Evolutionary conservation across 1,140 invertebrate species (phyloP).

Genomic region (Gonioctena quinquepunctata): DNA sequence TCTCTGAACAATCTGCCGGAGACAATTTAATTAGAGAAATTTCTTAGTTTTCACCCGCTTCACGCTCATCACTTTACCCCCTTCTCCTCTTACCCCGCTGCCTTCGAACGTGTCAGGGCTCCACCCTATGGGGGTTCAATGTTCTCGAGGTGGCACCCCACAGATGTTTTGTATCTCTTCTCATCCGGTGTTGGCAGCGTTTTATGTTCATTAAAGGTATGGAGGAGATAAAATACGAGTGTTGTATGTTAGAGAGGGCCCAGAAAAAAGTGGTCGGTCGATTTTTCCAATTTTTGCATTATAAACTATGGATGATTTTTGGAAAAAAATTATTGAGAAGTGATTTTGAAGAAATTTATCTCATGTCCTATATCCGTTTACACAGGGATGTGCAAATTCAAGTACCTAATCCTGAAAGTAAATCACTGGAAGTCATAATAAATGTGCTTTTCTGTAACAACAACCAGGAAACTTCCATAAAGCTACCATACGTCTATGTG

Average conservation of each 20-base stretch:
- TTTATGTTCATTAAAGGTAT: not conserved
- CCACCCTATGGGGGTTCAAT: not conserved
- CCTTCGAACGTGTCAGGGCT: not conserved
- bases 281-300: no score
- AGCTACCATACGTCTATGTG: not conserved
- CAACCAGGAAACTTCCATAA: not conserved
- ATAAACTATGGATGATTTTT: no score
- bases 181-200: conserved; percentile 5
- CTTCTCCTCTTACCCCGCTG: not conserved
- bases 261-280: no score
- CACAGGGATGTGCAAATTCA: not conserved
- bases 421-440: no score
- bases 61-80: not conserved
- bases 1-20: not conserved
- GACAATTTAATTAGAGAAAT: conserved; percentile 13
- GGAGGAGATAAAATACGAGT: not conserved
- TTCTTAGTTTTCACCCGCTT: not conserved
- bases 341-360: not conserved
- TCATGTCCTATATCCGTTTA: not conserved
- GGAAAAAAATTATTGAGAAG: no score
- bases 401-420: not conserved
- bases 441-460: not conserved
- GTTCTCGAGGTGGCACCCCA: conserved; percentile 3
- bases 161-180: conserved; percentile 4
- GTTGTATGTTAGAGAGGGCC: no score